Evolutionary conservation across 2,888 invertebrate species (phyloP).

Genomic region (Pyrrhosoma nymphula): DNA sequence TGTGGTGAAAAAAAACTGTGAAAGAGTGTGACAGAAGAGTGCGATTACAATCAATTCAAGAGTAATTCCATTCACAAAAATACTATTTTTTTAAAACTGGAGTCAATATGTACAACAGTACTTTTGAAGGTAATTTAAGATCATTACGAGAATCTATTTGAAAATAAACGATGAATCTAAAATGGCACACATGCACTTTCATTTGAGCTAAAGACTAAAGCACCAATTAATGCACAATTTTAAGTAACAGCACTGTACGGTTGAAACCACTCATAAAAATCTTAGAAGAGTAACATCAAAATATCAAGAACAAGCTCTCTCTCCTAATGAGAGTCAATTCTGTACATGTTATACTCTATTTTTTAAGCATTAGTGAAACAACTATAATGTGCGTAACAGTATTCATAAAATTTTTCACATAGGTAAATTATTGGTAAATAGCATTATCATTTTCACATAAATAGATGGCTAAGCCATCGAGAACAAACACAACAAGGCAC

Average conservation of each 20-base stretch:
- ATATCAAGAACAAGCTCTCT: neutral
- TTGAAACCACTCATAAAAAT: neutral
- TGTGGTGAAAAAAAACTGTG: no score
- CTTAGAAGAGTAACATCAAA: neutral
- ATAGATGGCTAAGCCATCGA: neutral
- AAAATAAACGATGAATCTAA: neutral
- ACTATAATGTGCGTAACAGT: neutral
- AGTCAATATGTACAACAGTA: neutral
- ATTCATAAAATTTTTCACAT: neutral
- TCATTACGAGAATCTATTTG: neutral
- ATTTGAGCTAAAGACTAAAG: neutral
- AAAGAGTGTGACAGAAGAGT: no score
- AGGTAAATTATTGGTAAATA: neutral
- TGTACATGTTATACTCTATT: neutral
- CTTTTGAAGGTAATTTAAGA: neutral
- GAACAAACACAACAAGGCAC: slow-evolving; percentile 22
- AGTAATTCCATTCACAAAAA: neutral
- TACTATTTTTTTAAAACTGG: neutral
- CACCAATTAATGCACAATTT: neutral
- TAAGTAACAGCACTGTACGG: neutral
- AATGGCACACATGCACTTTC: neutral
- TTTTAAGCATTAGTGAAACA: neutral
- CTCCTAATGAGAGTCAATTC: neutral
- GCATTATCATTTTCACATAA: neutral
- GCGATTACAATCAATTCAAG: neutral